Evolutionary conservation across 1,140 invertebrate species (phyloP), one percentile per base, ranked within the genome.

Genomic region (Drosophila pachea): DNA sequence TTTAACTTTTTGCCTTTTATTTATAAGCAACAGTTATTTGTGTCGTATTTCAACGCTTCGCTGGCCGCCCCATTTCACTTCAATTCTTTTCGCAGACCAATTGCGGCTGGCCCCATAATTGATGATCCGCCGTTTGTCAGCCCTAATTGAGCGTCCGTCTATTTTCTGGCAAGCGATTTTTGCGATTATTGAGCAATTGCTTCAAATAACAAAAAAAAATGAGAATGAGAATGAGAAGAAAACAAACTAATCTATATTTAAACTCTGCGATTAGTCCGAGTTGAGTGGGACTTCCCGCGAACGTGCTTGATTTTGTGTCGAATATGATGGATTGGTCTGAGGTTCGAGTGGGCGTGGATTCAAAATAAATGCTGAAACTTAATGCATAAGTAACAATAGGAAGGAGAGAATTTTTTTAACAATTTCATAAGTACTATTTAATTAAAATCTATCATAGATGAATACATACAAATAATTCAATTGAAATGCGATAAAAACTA

Each of bases 121-220:
- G 77, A 79, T 79, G 77, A 73, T 81, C 68, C 53, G 47, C 61
- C 69, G 63, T 60, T 54, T 72, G 66, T 74, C 60, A 75, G 64
- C 9, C 59, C 29, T 48, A 9, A 58, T 49, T 35, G 59, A 71
- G 72, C 62, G 68, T 58, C 72, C 42, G 16, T 62, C 22, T 76
- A 75, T 73, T 84, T 84, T 68, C n/a, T 63, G 66, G 47, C 47
- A 33, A 42, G 22, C 45, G 47, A 33, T 32, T 16, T 52, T 36
- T 31, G 11, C 22, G 32, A 35, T 43, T 68, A 62, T 59, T 50
- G 22, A 50, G 43, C 43, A 36, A 47, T 47, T 47, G 14, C 33
- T 36, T 16, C 7, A 47, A 29, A 2, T 8, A 12, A 16, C 7
- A 47, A 22, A 59, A 14, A 22, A 3, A 22, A 22, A 2, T 22